Percentiles rank a stretch among this genome's conserved stretches.
phyloP scores from a whole-genome alignment of 2,888 invertebrate genomes.

The Nomada ferruginata region DNA sequence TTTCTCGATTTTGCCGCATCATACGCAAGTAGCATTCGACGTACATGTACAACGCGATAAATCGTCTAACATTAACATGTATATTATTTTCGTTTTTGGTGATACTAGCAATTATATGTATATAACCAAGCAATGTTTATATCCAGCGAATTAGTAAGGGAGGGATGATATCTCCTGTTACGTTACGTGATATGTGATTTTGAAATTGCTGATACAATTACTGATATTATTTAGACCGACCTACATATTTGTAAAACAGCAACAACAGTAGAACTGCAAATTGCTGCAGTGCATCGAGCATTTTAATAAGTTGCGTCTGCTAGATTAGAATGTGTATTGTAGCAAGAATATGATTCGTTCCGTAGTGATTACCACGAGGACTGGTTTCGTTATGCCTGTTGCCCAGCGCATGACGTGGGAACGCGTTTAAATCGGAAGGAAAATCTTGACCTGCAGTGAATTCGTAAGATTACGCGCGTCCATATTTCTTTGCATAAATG shows the following conservation, averaged over 20 bases:
- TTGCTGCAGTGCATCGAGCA: background rate
- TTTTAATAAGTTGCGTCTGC: background rate
- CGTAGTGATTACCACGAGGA: too few species aligned
- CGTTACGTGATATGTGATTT: background rate
- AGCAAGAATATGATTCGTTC: too few species aligned
- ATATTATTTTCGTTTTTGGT: background rate
- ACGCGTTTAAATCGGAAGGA: too few species aligned
- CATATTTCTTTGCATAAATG: background rate
- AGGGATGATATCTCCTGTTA: background rate
- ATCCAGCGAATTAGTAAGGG: background rate
- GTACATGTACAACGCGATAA: constrained; percentile 5
- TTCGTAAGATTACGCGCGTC: background rate
- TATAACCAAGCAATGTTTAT: background rate
- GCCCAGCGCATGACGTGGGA: too few species aligned
- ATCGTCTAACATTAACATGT: constrained; percentile 3
- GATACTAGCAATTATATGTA: background rate
- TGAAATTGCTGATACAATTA: background rate
- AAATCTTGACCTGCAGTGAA: too few species aligned
- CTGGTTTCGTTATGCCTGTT: too few species aligned
- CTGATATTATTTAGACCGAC: background rate
- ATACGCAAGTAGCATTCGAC: too few species aligned
- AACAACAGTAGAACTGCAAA: background rate
- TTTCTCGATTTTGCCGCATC: background rate
- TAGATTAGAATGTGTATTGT: background rate
- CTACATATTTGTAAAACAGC: background rate